These are phyloP conservation scores for Drosophila kuntzei DNA, from an alignment of 2,888 invertebrate species.

Conservation along the genomic window DNA sequence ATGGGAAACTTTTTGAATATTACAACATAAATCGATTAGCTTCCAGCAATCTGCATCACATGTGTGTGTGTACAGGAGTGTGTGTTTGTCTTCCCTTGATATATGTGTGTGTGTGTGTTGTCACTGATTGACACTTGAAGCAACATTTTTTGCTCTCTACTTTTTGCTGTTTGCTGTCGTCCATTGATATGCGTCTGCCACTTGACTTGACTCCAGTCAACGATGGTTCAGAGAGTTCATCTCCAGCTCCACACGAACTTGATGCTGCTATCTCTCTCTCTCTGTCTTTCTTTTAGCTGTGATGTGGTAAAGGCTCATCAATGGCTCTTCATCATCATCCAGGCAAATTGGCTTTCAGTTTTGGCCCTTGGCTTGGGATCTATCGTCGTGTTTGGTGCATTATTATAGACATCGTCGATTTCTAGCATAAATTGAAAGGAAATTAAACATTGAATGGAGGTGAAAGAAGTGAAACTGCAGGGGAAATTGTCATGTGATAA, in stretches of 20 bases:
- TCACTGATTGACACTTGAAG: slow-evolving; percentile 81
- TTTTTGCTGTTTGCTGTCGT: slow-evolving; percentile 62
- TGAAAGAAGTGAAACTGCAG: slow-evolving; percentile 29
- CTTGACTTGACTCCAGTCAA: slow-evolving; percentile 61
- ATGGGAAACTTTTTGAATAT: slow-evolving; percentile 81
- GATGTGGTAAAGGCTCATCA: slow-evolving; percentile 55
- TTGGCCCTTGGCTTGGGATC: slow-evolving; percentile 35
- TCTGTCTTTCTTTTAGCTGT: slow-evolving; percentile 1
- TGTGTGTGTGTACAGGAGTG: slow-evolving; percentile 33
- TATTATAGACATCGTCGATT: slow-evolving; percentile 54
- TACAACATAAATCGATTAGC: slow-evolving; percentile 81
- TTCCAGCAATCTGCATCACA: slow-evolving; percentile 68
- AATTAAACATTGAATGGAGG: slow-evolving; percentile 72
- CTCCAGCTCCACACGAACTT: slow-evolving; percentile 16
- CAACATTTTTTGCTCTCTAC: slow-evolving; percentile 67
- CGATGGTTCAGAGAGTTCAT: slow-evolving; percentile 33
- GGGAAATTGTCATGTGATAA: slow-evolving; percentile 69
- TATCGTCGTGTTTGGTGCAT: slow-evolving; percentile 19
- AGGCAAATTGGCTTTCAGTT: slow-evolving; percentile 75
- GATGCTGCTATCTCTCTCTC: slow-evolving; percentile 1
- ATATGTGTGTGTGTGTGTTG: slow-evolving; percentile 53
- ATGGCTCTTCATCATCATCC: slow-evolving; percentile 58
- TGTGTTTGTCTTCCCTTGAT: slow-evolving; percentile 15
- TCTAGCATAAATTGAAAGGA: slow-evolving; percentile 80
- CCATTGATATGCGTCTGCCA: slow-evolving; percentile 72